phyloP scores from a whole-genome alignment of 2,888 invertebrate species.

The Phrixothrix hirtus region DNA sequence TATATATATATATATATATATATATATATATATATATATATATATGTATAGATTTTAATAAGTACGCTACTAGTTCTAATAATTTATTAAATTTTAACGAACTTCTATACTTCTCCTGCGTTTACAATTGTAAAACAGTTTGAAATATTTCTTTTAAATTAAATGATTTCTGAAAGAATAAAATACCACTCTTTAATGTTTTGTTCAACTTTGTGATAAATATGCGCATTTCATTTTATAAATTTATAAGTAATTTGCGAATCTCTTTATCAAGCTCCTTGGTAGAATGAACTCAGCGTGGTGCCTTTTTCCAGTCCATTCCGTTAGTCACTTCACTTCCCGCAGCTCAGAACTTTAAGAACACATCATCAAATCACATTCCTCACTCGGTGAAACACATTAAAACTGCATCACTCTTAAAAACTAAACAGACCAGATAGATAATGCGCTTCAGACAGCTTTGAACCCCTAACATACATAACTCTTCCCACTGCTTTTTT shows the following conservation, averaged over 20 bases:
- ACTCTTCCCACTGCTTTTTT: constrained; percentile 40
- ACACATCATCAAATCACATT: constrained; percentile 38
- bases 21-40: no score
- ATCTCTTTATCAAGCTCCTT: constrained; percentile 34
- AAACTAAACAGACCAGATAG: constrained; percentile 53
- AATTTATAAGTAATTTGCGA: constrained; percentile 32
- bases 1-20: no score
- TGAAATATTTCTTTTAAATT: background rate
- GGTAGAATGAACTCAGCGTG: constrained; percentile 34
- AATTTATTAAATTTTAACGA: no score
- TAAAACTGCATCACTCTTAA: constrained; percentile 52
- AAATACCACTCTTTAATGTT: background rate
- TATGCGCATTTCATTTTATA: constrained; percentile 25
- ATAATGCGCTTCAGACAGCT: constrained; percentile 49
- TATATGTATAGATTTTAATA: no score
- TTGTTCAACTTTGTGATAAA: constrained; percentile 18
- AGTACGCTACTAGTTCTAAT: no score
- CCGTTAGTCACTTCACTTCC: constrained; percentile 43
- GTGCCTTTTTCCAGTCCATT: constrained; percentile 43
- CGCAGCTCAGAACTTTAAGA: constrained; percentile 33
- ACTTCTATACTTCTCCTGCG: no score
- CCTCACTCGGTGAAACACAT: constrained; percentile 45
- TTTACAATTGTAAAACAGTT: no score
- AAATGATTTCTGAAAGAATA: background rate
- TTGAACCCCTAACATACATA: constrained; percentile 48